Evolutionary conservation across 37 sponge, comb jelly and placozoan genomes (phyloP).

Genomic region (Crambe crambe): DNA sequence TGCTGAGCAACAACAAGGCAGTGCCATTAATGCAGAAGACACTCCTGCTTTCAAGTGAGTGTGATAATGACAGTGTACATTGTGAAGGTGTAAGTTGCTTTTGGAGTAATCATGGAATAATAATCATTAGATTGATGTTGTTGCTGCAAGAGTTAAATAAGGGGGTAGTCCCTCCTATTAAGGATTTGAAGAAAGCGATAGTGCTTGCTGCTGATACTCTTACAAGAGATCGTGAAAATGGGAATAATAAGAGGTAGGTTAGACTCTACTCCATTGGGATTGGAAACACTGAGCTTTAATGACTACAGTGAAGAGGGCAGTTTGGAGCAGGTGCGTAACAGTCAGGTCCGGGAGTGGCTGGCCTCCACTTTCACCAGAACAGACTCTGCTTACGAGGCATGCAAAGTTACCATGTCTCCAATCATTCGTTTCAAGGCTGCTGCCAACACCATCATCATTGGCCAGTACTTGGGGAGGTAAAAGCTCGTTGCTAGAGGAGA

Average conservation of each 20-base stretch:
- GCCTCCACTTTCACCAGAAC: slow-evolving; percentile 59
- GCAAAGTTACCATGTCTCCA: neutral
- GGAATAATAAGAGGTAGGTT: neutral
- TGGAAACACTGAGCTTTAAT: too few species aligned
- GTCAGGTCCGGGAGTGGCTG: slow-evolving; percentile 73
- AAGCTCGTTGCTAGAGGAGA: too few species aligned
- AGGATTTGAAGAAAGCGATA: slow-evolving; percentile 31
- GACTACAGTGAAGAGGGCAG: slow-evolving; percentile 6
- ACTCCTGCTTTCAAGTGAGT: too few species aligned
- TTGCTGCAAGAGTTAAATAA: slow-evolving; percentile 44
- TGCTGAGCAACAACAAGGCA: too few species aligned
- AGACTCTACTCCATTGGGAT: neutral
- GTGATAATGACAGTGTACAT: too few species aligned
- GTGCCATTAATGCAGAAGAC: too few species aligned
- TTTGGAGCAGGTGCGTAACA: slow-evolving; percentile 20
- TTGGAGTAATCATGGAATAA: too few species aligned
- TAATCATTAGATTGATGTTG: slow-evolving; percentile 30
- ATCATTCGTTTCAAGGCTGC: slow-evolving; percentile 46
- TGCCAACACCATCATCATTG: slow-evolving; percentile 50
- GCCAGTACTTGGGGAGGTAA: slow-evolving; percentile 55
- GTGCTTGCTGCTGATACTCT: slow-evolving; percentile 43
- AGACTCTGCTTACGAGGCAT: slow-evolving; percentile 10
- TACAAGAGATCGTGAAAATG: neutral
- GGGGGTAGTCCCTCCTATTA: slow-evolving; percentile 22
- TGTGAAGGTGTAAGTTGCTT: too few species aligned